Base-by-base conservation (phyloP, 92 coral and sea anemone genomes). In the Diadumene lineata region DNA sequence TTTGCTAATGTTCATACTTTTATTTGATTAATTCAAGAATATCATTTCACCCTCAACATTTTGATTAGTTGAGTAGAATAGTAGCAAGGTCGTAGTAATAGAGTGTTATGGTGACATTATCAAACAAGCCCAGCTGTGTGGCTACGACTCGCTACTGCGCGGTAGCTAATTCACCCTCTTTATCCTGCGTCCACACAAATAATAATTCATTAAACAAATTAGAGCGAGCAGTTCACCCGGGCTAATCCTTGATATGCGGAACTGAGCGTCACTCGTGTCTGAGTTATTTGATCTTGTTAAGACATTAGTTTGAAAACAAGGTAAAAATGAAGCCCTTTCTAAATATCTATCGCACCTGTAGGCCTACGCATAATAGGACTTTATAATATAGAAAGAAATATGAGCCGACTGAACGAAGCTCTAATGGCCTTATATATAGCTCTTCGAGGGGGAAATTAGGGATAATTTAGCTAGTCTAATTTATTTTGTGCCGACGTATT, bases 381-480 rank as follows among this genome's bases (percentile, higher is more conserved):
- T 4, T 38, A 38, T 38, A 4, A 38, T 38, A 38, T 38, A 31
- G 11, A 31, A 16, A 19, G 77, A 72, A 72, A 72, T 43, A 31
- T 56, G 77, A 72, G 66, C 31, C 57, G 24, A 27, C 0, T 33
- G 27, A 72, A 56, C 77, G 16, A 31, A 8, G 51, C 50, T 48
- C 31, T 72, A 72, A 72, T 72, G 77, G 77, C 31, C 19, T 15
- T 15, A 15, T 27, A 72, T 72, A 56, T 55, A 43, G 22, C 55
- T 16, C 26, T 44, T 72, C 31, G 13, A 33, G 48, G 63, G 66
- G 77, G 68, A 56, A 72, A 72, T 72, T 56, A 72, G 77, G 11
- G 43, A 55, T 72, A 72, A 72, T 72, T 68, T 72, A 56, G 77
- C 28, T n/a, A n/a, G 53, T 32, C 77, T 72, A 56, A 72, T 72